These are phyloP conservation scores for Fopius arisanus DNA, from an alignment of 1,140 invertebrate species.

Conservation along the genomic window DNA sequence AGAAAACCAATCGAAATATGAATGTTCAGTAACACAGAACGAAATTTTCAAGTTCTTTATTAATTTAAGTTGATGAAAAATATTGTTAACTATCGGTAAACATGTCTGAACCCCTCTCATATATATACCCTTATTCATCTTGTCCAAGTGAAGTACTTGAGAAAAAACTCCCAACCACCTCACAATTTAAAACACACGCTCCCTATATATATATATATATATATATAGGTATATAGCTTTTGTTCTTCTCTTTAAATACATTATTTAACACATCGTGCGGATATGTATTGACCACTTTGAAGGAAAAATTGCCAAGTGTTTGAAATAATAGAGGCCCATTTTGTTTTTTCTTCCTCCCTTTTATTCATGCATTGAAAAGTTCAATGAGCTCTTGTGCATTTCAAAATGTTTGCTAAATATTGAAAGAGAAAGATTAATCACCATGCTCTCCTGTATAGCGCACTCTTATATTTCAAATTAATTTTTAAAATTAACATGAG, in stretches of 20 bases:
- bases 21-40: too few relatives aligned
- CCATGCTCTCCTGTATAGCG: too few relatives aligned
- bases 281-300: not conserved
- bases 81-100: too few relatives aligned
- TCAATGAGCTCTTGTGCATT: not conserved
- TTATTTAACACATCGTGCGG: not conserved
- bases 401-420: not conserved
- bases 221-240: not conserved
- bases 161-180: not conserved
- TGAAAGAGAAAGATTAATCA: not conserved
- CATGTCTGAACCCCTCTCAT: not conserved
- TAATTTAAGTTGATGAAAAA: too few relatives aligned
- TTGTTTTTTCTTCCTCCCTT: not conserved
- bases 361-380: not conserved
- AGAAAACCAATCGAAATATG: too few relatives aligned
- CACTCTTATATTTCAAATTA: too few relatives aligned
- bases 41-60: too few relatives aligned
- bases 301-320: not conserved
- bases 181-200: not conserved
- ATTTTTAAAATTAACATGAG: too few relatives aligned
- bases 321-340: slow-evolving; percentile 1
- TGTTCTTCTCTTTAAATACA: not conserved
- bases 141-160: slow-evolving; percentile 4
- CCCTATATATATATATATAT: not conserved
- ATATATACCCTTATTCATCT: not conserved